Conservation (phyloP, 1,140 invertebrate species). For the Lineus longissimus region DNA sequence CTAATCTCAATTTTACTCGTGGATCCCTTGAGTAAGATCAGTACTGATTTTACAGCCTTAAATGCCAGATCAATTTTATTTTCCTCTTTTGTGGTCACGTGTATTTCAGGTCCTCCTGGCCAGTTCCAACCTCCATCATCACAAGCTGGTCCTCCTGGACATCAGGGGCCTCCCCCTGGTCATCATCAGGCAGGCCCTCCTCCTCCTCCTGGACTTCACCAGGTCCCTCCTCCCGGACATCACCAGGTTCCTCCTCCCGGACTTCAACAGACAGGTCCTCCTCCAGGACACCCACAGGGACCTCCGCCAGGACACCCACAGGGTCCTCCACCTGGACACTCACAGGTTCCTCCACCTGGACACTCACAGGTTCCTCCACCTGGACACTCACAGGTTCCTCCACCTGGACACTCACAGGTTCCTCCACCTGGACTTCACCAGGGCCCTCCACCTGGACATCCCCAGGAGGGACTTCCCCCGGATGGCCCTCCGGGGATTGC, state of each 20-base stretch:
- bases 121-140: neutral
- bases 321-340: neutral
- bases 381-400: conserved; percentile 12
- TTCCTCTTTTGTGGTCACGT: neutral
- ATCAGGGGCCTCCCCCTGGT: too few species aligned
- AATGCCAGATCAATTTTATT: neutral
- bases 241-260: neutral
- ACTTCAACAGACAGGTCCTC: conserved; percentile 12
- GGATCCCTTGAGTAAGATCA: too few species aligned
- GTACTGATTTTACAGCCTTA: neutral
- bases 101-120: neutral
- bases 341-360: neutral
- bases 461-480: neutral
- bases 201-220: conserved; percentile 2
- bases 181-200: too few species aligned
- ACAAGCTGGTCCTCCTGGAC: too few species aligned
- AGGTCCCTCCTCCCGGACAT: too few species aligned
- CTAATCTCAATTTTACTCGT: too few species aligned
- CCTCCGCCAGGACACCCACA: conserved; percentile 7
- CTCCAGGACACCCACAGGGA: conserved; percentile 9
- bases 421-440: conserved; percentile 8
- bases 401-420: conserved; percentile 10
- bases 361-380: conserved; percentile 10
- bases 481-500: neutral
- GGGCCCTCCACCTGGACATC: conserved; percentile 11